phyloP scores from a whole-genome alignment of 2,888 invertebrate species.

The Phyto melanocephala region DNA sequence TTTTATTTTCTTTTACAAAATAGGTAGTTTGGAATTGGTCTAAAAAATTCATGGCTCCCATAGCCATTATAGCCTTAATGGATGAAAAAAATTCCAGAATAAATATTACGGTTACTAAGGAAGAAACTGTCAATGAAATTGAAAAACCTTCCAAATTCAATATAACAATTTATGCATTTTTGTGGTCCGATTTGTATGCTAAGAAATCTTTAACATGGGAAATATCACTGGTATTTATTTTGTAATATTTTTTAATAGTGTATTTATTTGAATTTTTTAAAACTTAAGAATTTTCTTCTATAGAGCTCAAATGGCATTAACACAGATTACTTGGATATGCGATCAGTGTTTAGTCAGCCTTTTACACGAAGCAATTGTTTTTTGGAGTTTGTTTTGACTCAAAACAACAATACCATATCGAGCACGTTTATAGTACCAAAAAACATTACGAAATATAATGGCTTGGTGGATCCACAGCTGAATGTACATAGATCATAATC shows the following conservation, averaged over 20 bases:
- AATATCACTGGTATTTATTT: conserved; percentile 69
- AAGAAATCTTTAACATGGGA: conserved; percentile 68
- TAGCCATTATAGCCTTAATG: conserved; percentile 83
- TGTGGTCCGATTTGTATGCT: conserved; percentile 80
- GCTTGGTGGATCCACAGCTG: conserved; percentile 81
- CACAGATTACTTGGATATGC: conserved; percentile 67
- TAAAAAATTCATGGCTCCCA: conserved; percentile 88
- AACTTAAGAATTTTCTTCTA: background rate
- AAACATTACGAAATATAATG: conserved; percentile 81
- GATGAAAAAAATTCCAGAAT: conserved; percentile 79
- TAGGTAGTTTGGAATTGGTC: conserved; percentile 89
- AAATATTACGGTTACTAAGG: conserved; percentile 83
- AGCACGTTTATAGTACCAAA: conserved; percentile 84
- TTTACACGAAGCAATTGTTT: conserved; percentile 69
- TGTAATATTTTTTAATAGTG: background rate
- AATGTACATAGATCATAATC: conserved; percentile 76
- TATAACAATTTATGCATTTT: conserved; percentile 81
- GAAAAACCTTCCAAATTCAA: conserved; percentile 78
- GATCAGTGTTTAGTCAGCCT: conserved; percentile 56
- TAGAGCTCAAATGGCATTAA: conserved; percentile 72
- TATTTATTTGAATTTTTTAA: background rate
- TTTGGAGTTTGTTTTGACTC: conserved; percentile 79
- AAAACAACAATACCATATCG: conserved; percentile 79
- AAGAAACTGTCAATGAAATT: conserved; percentile 79
- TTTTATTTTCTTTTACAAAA: too few relatives aligned